Conservation (phyloP, 2,113 vertebrate genomes). For the Brachyhypopomus occidentalis region DNA sequence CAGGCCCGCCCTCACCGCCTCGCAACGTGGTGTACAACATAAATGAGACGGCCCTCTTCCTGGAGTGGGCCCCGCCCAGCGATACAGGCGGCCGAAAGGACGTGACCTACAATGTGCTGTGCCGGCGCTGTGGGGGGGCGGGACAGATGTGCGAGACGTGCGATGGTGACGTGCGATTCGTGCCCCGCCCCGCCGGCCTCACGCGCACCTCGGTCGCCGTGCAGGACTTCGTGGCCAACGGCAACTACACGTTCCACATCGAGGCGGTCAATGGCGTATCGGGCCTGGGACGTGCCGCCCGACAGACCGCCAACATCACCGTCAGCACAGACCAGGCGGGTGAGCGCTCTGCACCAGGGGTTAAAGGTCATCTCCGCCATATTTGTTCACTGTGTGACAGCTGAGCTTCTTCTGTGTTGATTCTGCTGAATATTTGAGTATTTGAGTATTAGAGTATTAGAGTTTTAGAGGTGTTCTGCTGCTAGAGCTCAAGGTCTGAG, state of each 20-base stretch:
- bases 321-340: conserved; percentile 90
- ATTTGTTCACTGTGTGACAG: too few relatives aligned
- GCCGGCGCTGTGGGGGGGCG: conserved; percentile 85
- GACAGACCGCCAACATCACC: conserved; percentile 86
- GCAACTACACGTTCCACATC: conserved; percentile 95
- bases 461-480: too few relatives aligned
- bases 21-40: conserved; percentile 89
- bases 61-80: conserved; percentile 93
- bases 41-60: conserved; percentile 93
- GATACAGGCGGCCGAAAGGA: conserved; percentile 93
- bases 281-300: conserved; percentile 80
- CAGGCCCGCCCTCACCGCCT: conserved; percentile 85
- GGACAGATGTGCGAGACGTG: conserved; percentile 85
- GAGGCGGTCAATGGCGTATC: conserved; percentile 94
- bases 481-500: too few relatives aligned
- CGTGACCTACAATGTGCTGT: conserved; percentile 90
- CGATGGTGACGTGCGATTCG: conserved; percentile 86
- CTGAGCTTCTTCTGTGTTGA: too few relatives aligned
- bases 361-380: too few relatives aligned
- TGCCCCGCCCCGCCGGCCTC: conserved; percentile 86
- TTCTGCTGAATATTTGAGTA: too few relatives aligned
- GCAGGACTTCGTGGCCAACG: conserved; percentile 87
- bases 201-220: conserved; percentile 86
- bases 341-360: conserved; percentile 71
- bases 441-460: too few relatives aligned